These are phyloP conservation scores for Drosophila prosaltans DNA, from an alignment of 1,140 invertebrate species.

Conservation along the genomic window DNA sequence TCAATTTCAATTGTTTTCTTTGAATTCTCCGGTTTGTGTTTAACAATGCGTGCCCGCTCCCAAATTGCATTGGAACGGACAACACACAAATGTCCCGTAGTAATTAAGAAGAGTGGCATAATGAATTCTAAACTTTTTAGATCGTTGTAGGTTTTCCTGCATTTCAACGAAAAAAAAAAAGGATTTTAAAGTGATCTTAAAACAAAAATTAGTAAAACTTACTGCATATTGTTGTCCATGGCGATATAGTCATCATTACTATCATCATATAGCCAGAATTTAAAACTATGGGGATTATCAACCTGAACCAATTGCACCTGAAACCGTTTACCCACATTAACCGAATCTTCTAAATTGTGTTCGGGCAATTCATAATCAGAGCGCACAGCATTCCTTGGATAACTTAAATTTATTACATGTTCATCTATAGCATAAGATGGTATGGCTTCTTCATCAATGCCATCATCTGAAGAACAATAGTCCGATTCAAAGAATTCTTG, in stretches of 20 bases:
- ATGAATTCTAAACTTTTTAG: slow-evolving; percentile 12
- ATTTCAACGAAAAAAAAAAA: no score
- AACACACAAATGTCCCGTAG: slow-evolving; percentile 60
- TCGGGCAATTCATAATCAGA: slow-evolving; percentile 42
- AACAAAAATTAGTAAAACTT: slow-evolving; percentile 1
- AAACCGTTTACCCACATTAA: slow-evolving; percentile 25
- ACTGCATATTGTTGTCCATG: slow-evolving; percentile 64
- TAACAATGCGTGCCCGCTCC: slow-evolving; percentile 62
- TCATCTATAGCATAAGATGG: slow-evolving; percentile 50
- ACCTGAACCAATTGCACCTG: slow-evolving; percentile 53
- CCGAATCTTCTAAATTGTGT: slow-evolving; percentile 1
- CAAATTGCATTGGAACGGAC: slow-evolving; percentile 30
- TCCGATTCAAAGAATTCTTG: background rate
- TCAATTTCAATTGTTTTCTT: slow-evolving; percentile 45
- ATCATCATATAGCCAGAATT: slow-evolving; percentile 63
- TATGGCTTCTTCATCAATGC: slow-evolving; percentile 44
- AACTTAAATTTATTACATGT: slow-evolving; percentile 55
- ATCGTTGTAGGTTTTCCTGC: slow-evolving; percentile 36
- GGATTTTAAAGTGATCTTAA: no score
- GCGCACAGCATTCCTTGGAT: slow-evolving; percentile 50
- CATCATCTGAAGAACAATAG: slow-evolving; percentile 37
- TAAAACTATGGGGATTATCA: slow-evolving; percentile 60
- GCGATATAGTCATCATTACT: slow-evolving; percentile 44
- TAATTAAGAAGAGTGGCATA: slow-evolving; percentile 54
- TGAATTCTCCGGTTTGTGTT: slow-evolving; percentile 8